These are phyloP conservation scores for Peromyscus polionotus DNA, from an alignment of 2,113 vertebrate species.

Conservation along the genomic window DNA sequence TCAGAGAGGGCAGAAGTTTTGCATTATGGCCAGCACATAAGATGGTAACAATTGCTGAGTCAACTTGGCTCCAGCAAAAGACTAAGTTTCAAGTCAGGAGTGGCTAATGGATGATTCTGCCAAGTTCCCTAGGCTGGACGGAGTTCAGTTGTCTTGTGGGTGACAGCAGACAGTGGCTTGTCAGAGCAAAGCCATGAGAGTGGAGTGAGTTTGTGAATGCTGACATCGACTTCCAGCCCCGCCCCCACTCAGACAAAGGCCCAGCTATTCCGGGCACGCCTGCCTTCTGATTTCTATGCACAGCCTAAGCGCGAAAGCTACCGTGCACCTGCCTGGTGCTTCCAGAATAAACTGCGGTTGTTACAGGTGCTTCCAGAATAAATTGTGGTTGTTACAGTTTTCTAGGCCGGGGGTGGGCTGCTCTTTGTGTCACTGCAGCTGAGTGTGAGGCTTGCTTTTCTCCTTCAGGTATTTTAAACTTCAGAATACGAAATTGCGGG, in stretches of 20 bases:
- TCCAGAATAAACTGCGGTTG: not conserved
- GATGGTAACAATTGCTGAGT: not conserved
- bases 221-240: not conserved
- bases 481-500: not conserved
- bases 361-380: not conserved
- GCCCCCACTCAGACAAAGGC: not conserved
- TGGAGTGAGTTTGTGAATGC: too few relatives aligned
- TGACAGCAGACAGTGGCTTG: not conserved
- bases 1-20: not conserved
- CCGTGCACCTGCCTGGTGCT: not conserved
- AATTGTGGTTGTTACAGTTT: not conserved
- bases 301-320: not conserved
- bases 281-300: not conserved
- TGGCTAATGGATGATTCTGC: not conserved
- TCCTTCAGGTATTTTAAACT: not conserved
- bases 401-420: accelerated
- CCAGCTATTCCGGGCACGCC: not conserved
- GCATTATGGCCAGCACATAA: accelerated
- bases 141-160: not conserved
- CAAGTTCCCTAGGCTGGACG: not conserved
- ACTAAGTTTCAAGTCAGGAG: not conserved
- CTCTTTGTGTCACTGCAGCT: not conserved
- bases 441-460: not conserved
- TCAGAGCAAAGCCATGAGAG: not conserved
- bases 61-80: not conserved